Evolutionary conservation across 2,888 invertebrate genomes (phyloP).

Genomic region (Platycheirus rosarum): DNA sequence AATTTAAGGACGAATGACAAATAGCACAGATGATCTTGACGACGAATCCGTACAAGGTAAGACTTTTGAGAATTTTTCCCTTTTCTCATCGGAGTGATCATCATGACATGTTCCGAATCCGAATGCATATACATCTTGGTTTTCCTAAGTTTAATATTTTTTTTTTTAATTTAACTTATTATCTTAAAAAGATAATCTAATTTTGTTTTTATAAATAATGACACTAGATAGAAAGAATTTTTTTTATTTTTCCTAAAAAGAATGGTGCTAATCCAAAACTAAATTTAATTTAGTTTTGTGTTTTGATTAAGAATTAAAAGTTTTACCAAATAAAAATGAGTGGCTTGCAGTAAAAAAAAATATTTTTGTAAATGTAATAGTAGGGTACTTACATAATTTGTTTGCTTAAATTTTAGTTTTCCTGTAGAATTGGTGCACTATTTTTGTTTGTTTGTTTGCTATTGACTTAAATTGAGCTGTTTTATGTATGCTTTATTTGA

Average conservation of each 20-base stretch:
- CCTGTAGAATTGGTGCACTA: constrained; percentile 62
- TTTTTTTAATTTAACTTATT: constrained; percentile 28
- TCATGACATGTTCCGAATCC: constrained; percentile 62
- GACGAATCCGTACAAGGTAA: constrained; percentile 83
- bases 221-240: constrained; percentile 33
- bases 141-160: constrained; percentile 54
- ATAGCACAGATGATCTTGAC: constrained; percentile 92
- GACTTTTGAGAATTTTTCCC: constrained; percentile 83
- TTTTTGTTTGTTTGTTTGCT: constrained; percentile 38
- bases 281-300: constrained; percentile 28
- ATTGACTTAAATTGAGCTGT: background rate
- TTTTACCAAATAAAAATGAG: constrained; percentile 12
- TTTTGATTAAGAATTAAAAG: constrained; percentile 2
- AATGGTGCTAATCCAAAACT: constrained; percentile 51
- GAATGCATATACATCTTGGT: constrained; percentile 71
- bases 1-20: constrained; percentile 89
- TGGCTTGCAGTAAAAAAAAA: constrained; percentile 12
- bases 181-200: constrained; percentile 17
- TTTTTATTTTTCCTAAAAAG: constrained; percentile 29
- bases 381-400: constrained; percentile 32
- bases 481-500: constrained; percentile 18
- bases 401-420: constrained; percentile 26
- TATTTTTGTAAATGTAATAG: constrained; percentile 70
- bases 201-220: constrained; percentile 36
- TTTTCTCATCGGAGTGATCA: constrained; percentile 82